These are phyloP conservation scores for Drosophila atripex DNA, from an alignment of 2,888 invertebrate genomes.

Conservation along the genomic window DNA sequence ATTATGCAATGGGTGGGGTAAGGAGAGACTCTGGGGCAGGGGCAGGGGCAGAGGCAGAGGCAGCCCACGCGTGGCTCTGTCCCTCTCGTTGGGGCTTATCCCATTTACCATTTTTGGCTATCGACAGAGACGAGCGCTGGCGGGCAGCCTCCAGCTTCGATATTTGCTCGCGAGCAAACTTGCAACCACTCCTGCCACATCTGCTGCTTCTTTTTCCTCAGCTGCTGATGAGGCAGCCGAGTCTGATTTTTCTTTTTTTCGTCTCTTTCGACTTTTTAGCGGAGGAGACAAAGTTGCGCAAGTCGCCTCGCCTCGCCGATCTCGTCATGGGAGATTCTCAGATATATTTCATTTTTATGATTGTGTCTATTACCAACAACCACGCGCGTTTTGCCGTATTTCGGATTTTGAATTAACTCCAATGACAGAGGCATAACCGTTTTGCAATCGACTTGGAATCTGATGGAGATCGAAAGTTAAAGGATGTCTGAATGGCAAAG, in stretches of 20 bases:
- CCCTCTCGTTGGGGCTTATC: conserved; percentile 59
- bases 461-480: not conserved
- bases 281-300: conserved; percentile 62
- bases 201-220: conserved; percentile 34
- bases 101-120: conserved; percentile 80
- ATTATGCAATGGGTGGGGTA: conserved; percentile 63
- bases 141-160: conserved; percentile 66
- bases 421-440: conserved; percentile 28
- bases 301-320: conserved; percentile 49
- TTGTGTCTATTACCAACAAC: conserved; percentile 79
- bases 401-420: conserved; percentile 25
- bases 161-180: conserved; percentile 43
- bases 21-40: not conserved
- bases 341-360: conserved; percentile 80
- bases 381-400: conserved; percentile 73
- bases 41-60: conserved; percentile 1
- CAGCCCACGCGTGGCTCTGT: conserved; percentile 77
- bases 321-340: conserved; percentile 77
- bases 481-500: not conserved
- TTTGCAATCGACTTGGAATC: conserved; percentile 23
- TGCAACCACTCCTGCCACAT: conserved; percentile 69
- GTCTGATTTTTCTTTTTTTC: conserved; percentile 1
- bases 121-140: conserved; percentile 73
- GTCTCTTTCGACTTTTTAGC: conserved; percentile 6
- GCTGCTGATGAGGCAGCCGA: conserved; percentile 60